Base-by-base conservation (phyloP, 2,888 invertebrate genomes). In the Perdita meconis region DNA sequence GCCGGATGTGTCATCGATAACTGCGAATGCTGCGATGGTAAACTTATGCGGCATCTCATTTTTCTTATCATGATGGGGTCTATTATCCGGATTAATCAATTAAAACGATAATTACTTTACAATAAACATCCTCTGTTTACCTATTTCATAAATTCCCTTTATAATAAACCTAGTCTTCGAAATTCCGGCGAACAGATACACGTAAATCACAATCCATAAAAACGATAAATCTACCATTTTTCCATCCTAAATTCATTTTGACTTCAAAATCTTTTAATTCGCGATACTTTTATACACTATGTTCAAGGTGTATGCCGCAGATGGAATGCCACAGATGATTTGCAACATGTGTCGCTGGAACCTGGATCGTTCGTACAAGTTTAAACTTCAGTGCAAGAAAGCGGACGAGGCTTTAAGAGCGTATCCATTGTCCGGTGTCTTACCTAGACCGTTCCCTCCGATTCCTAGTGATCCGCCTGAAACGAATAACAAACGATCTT, bases 251-350 rank as follows among this genome's bases (percentile, higher is more conserved):
- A n/a, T n/a, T n/a, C n/a, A n/a, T n/a, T n/a, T n/a, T n/a, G n/a
- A n/a, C n/a, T n/a, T n/a, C n/a, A n/a, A n/a, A n/a, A n/a, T 12
- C n/a, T 24, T 50, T 12, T 8, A 24, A 1, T 1, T 44, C 22
- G 5, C 44, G 19, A 12, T 6, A 24, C 26, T 12, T 55, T 61
- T 12, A 40, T 5, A 24, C 26, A 19, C 36, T 63, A 0, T 63
- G 60, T 82, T 80, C 16, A 72, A 92, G 92, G 92, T 92, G 0
- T 92, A 92, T 36, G 89, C 92, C 22, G 92, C 92, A 0, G 97
- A 97, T 91, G 95, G 95, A 80, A 95, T 96, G 96, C 96, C 96
- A 1, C 93, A 94, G 61, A 95, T 93, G 87, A 96, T 97, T 76
- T 97, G 97, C 89, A 93, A 93, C 44, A 94, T 94, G 47, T 97